Conservation (phyloP, 2,113 vertebrate species). For the Falcunculus frontatus region DNA sequence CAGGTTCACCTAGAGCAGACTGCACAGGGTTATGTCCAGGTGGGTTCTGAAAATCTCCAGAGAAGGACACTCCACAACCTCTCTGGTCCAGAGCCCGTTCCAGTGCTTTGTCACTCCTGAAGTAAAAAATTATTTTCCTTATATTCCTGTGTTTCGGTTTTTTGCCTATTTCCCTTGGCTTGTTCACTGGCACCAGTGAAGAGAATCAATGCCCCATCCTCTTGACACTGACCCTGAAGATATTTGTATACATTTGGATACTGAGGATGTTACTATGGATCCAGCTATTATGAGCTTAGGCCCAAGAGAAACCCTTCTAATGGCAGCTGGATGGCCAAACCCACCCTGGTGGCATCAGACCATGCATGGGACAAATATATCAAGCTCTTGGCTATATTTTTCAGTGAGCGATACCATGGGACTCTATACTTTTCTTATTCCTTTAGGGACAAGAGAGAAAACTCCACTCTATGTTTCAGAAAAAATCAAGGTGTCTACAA, state of each 20-base stretch:
- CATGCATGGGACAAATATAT: neutral
- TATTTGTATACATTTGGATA: neutral
- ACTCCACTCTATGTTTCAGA: neutral
- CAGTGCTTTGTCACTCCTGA: neutral
- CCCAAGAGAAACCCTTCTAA: neutral
- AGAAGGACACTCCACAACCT: neutral
- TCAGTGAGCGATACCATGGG: neutral
- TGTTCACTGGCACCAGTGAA: neutral
- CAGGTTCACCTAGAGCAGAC: neutral
- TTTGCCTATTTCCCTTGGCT: neutral
- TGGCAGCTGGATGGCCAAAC: neutral
- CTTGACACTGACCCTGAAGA: neutral
- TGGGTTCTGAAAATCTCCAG: neutral
- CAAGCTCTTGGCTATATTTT: neutral
- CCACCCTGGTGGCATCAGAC: neutral
- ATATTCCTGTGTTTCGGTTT: neutral
- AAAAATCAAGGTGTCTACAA: neutral
- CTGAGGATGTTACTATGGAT: neutral
- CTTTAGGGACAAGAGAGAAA: neutral
- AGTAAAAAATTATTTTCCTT: neutral
- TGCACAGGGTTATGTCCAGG: neutral
- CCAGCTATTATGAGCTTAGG: neutral
- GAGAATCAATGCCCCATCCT: neutral
- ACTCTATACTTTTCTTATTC: neutral
- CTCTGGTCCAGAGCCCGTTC: neutral